These are phyloP conservation scores for Chalcis sispes DNA, from an alignment of 2,888 invertebrate species.

Conservation along the genomic window DNA sequence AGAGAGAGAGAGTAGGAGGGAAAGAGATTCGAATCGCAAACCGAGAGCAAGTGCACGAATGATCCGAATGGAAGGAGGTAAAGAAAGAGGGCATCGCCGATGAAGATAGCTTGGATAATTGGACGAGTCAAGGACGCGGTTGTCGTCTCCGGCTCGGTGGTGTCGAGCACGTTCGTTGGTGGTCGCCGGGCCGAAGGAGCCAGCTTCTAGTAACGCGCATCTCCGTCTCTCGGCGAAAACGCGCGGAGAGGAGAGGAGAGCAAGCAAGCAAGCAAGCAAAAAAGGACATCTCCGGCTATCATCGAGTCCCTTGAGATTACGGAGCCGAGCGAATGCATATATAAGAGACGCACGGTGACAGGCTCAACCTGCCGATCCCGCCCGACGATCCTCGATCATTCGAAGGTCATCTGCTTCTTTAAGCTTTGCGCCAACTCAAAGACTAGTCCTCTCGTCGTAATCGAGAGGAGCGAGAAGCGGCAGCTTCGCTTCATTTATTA, in stretches of 20 bases:
- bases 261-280: too few species aligned
- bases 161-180: slow-evolving; percentile 8
- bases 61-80: slow-evolving; percentile 3
- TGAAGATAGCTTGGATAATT: slow-evolving; percentile 60
- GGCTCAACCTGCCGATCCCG: too few species aligned
- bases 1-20: not conserved
- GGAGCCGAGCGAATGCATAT: too few species aligned
- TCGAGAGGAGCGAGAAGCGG: slow-evolving; percentile 57
- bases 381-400: slow-evolving; percentile 57
- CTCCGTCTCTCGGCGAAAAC: not conserved
- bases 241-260: not conserved
- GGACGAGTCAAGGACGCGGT: slow-evolving; percentile 60
- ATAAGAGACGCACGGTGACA: too few species aligned
- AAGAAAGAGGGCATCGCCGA: slow-evolving; percentile 32
- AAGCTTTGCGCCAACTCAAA: slow-evolving; percentile 69
- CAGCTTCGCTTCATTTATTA: not conserved
- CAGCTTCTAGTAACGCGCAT: too few species aligned
- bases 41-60: not conserved
- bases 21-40: slow-evolving; percentile 21
- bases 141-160: not conserved
- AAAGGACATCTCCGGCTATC: not conserved
- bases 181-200: slow-evolving; percentile 9
- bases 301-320: not conserved
- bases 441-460: too few species aligned
- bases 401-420: slow-evolving; percentile 72